Conservation (phyloP, 2,888 invertebrate species). For the Andrena camellia region DNA sequence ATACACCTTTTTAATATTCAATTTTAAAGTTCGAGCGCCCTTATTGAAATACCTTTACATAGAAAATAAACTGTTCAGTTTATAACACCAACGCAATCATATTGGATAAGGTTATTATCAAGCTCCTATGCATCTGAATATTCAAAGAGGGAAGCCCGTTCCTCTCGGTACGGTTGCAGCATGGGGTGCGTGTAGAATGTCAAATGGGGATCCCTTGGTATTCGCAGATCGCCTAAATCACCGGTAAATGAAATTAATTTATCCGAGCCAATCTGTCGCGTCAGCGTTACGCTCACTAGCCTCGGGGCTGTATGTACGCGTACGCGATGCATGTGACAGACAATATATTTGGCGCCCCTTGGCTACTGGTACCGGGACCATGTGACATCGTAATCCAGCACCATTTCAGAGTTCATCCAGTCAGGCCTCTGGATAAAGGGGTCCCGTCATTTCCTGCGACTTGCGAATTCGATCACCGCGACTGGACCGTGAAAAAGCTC, state of each 20-base stretch:
- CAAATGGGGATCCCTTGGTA: slow-evolving; percentile 68
- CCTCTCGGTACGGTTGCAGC: slow-evolving; percentile 17
- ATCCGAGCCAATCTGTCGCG: slow-evolving; percentile 78
- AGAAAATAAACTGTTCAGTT: background rate
- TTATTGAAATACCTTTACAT: background rate
- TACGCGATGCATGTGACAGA: slow-evolving; percentile 77
- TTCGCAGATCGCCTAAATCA: slow-evolving; percentile 75
- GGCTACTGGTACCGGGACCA: slow-evolving; percentile 49
- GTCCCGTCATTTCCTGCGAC: slow-evolving; percentile 68
- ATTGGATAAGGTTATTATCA: background rate
- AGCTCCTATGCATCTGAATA: background rate
- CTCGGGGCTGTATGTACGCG: slow-evolving; percentile 67
- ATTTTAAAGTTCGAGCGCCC: too few relatives aligned
- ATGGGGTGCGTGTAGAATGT: slow-evolving; percentile 64
- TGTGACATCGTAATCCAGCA: slow-evolving; percentile 71
- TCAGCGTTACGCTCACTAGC: slow-evolving; percentile 72
- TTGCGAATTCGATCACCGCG: slow-evolving; percentile 69
- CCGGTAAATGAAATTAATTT: slow-evolving; percentile 79
- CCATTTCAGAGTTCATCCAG: slow-evolving; percentile 72
- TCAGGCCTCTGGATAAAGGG: slow-evolving; percentile 68
- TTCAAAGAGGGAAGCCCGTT: slow-evolving; percentile 2
- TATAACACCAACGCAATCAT: background rate
- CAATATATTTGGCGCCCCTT: slow-evolving; percentile 73
- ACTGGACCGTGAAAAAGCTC: slow-evolving; percentile 62
- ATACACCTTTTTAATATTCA: too few relatives aligned